phyloP scores from a whole-genome alignment of 1,140 invertebrate genomes.

The Aphelenchoides avenae region DNA sequence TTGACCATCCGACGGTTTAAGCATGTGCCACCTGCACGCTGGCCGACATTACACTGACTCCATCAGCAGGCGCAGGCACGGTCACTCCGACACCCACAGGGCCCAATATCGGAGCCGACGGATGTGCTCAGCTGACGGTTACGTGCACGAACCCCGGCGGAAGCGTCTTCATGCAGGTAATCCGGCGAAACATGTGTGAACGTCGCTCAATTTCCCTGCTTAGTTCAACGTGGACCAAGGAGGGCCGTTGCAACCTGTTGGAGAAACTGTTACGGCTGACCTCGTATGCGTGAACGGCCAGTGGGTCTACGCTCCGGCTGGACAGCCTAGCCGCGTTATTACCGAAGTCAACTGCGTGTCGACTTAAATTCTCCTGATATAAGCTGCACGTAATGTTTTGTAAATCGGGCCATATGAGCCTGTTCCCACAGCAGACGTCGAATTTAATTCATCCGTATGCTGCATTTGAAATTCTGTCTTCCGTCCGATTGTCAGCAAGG shows the following conservation, averaged over 20 bases:
- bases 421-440: no score
- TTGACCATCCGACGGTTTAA: no score
- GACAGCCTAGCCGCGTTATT: background rate
- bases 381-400: no score
- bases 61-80: slow-evolving; percentile 4
- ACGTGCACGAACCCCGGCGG: no score
- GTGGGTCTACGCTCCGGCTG: slow-evolving; percentile 1
- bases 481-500: no score
- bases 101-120: background rate
- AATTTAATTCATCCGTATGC: no score
- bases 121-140: slow-evolving; percentile 4
- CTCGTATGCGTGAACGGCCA: slow-evolving; percentile 1
- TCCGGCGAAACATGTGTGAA: background rate
- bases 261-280: slow-evolving; percentile 1
- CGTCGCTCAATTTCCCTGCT: background rate
- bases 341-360: slow-evolving; percentile 9
- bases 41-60: background rate
- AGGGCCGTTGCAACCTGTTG: background rate
- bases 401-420: no score
- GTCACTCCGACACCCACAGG: background rate
- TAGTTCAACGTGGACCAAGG: slow-evolving; percentile 11
- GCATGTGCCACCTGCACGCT: background rate
- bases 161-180: slow-evolving; percentile 2
- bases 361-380: no score
- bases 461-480: no score